Conservation (phyloP, 2,113 vertebrate species). For the Vulpes vulpes region DNA sequence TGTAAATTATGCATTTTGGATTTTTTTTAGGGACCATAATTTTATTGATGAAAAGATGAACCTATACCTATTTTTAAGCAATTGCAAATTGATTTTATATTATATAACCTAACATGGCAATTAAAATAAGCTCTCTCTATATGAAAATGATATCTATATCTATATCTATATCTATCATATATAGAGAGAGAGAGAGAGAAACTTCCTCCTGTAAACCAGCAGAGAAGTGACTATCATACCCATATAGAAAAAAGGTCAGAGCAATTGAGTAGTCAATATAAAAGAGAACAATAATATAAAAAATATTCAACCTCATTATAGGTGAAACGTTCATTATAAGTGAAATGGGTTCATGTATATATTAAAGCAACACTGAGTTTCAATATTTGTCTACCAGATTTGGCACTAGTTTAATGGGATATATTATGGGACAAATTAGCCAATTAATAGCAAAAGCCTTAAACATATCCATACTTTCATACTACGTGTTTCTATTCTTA, state of each 20-base stretch:
- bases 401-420: neutral
- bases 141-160: neutral
- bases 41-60: slow-evolving; percentile 16
- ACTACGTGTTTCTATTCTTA: neutral
- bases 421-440: neutral
- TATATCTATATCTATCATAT: no score
- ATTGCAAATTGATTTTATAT: neutral
- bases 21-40: neutral
- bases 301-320: neutral
- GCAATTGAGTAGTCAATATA: neutral
- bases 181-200: neutral
- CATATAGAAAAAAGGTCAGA: neutral
- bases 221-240: neutral
- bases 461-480: neutral
- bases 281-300: neutral
- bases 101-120: neutral
- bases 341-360: no score
- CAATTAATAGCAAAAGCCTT: neutral
- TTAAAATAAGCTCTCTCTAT: neutral
- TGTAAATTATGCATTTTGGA: neutral
- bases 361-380: neutral
- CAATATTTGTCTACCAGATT: neutral
- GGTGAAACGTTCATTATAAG: neutral
- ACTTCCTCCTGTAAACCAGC: neutral
- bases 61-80: neutral